These are phyloP conservation scores for Lynx canadensis DNA, from an alignment of 2,113 vertebrate genomes.

Conservation along the genomic window DNA sequence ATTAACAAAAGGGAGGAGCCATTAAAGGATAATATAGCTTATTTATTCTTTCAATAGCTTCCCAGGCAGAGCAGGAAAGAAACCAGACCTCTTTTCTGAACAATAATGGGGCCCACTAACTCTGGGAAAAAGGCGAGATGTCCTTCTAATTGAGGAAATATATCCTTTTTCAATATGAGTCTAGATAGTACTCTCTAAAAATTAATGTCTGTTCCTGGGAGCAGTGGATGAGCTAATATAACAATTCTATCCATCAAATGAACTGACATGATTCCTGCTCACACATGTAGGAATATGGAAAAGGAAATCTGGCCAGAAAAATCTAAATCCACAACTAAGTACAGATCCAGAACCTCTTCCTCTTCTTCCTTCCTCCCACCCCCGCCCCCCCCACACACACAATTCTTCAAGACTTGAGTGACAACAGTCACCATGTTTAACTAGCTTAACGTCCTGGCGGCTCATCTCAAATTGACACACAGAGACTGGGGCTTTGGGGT, in stretches of 20 bases:
- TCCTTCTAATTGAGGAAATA: conserved; percentile 78
- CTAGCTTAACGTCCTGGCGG: neutral
- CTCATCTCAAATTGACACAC: neutral
- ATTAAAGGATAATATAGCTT: conserved; percentile 71
- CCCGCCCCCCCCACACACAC: fast-evolving
- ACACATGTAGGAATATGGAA: conserved; percentile 47
- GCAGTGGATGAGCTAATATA: neutral
- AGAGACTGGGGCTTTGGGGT: neutral
- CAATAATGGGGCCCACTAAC: conserved; percentile 64
- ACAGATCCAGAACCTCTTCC: neutral
- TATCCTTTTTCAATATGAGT: conserved; percentile 64
- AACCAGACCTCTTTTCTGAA: conserved; percentile 73
- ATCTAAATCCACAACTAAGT: neutral
- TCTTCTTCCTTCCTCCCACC: neutral
- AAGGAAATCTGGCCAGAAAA: conserved; percentile 25
- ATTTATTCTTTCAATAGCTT: conserved; percentile 76
- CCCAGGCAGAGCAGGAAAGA: conserved; percentile 71
- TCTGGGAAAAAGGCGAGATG: conserved; percentile 37
- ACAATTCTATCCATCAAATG: conserved; percentile 59
- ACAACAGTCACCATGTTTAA: neutral
- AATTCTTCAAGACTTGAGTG: neutral
- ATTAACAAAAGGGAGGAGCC: conserved; percentile 64
- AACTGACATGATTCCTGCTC: conserved; percentile 20
- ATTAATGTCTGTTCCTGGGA: conserved; percentile 58
- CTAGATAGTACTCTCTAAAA: conserved; percentile 64